Evolutionary conservation across 2,797 vertebrate genomes (phyloP).

Genomic region (Sebastes minor): DNA sequence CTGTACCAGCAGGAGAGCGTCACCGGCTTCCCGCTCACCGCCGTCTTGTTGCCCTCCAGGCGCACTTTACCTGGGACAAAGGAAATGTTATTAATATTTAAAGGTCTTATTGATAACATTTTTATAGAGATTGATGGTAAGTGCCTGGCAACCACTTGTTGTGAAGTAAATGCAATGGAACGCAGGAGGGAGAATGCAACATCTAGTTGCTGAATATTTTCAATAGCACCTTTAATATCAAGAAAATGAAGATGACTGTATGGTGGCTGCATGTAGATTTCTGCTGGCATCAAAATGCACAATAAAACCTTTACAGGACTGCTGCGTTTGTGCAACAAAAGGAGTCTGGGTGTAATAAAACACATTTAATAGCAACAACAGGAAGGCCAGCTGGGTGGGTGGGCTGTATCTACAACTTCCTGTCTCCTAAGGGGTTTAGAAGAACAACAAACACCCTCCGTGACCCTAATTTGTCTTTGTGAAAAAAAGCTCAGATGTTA

Average conservation of each 20-base stretch:
- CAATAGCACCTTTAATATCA: background rate
- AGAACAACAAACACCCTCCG: constrained; percentile 10
- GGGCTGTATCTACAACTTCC: constrained; percentile 32
- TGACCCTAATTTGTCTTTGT: background rate
- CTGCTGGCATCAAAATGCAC: background rate
- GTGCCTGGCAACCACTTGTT: too few species aligned
- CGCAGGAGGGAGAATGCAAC: accelerated
- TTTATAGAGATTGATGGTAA: too few species aligned
- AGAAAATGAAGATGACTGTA: background rate
- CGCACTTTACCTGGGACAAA: constrained; percentile 68
- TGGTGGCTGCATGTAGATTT: background rate
- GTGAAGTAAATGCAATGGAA: too few species aligned
- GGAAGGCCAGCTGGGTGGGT: constrained; percentile 31
- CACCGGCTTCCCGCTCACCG: constrained; percentile 56
- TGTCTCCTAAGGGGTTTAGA: background rate
- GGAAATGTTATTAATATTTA: background rate
- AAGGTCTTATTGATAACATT: too few species aligned
- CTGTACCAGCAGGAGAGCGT: constrained; percentile 77
- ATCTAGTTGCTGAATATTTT: accelerated
- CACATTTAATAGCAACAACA: constrained; percentile 26
- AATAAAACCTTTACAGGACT: background rate
- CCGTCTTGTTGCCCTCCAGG: constrained; percentile 73
- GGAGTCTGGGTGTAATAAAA: background rate
- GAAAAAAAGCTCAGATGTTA: background rate
- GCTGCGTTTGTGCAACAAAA: background rate